These are phyloP conservation scores for Sula dactylatra DNA, from an alignment of 2,113 vertebrate species.

Conservation along the genomic window DNA sequence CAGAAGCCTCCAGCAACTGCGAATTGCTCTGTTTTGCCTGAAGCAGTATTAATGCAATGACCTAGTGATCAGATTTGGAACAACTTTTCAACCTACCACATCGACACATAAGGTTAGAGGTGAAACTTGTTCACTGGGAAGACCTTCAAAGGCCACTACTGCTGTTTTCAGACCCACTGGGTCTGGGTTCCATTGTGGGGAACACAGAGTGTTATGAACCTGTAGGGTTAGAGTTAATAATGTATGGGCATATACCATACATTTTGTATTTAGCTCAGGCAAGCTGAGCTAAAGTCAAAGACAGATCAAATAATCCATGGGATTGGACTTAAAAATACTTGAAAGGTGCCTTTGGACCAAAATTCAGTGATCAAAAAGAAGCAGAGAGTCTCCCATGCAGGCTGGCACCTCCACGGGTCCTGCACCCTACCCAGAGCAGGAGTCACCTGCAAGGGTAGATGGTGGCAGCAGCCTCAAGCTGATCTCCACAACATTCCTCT, in stretches of 20 bases:
- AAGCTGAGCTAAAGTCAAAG: background rate
- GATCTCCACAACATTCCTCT: background rate
- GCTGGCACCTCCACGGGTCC: background rate
- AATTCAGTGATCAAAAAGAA: background rate
- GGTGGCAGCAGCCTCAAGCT: background rate
- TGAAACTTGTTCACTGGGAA: background rate
- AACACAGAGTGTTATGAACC: background rate
- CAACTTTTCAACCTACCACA: background rate
- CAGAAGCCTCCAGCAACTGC: background rate
- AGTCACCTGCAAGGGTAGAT: accelerated
- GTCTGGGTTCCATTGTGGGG: background rate
- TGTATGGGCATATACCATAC: background rate
- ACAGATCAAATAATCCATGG: background rate
- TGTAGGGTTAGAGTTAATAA: background rate
- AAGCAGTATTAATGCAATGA: background rate
- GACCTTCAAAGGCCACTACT: background rate
- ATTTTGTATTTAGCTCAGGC: background rate
- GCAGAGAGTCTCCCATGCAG: background rate
- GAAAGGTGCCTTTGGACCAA: background rate
- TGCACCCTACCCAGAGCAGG: background rate
- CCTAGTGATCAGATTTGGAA: background rate
- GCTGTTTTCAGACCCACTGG: background rate
- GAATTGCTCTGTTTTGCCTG: background rate
- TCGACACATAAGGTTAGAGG: background rate
- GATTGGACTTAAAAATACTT: background rate